Evolutionary conservation across 2,888 invertebrate genomes (phyloP).

Genomic region (Eupithecia subfuscata): DNA sequence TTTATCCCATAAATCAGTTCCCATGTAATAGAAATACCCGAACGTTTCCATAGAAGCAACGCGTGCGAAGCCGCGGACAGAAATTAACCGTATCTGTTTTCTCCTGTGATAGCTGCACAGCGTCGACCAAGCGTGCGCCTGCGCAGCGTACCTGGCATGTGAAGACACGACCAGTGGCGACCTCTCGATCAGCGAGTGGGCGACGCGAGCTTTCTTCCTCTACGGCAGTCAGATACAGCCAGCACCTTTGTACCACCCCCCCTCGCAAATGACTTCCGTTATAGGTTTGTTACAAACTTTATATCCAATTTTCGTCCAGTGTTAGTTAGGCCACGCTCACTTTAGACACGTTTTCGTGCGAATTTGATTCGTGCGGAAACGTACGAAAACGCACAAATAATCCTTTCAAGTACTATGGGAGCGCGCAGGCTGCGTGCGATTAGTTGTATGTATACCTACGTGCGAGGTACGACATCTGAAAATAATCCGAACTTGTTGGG

Average conservation of each 20-base stretch:
- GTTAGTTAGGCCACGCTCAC: neutral
- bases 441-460: no score
- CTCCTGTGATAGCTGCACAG: conserved; percentile 46
- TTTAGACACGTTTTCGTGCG: no score
- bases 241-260: conserved; percentile 59
- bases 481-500: no score
- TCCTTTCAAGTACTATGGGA: no score
- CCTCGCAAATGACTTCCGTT: conserved; percentile 62
- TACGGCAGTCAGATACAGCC: conserved; percentile 95
- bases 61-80: neutral
- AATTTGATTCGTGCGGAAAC: no score
- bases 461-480: no score
- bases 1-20: no score
- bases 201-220: conserved; percentile 95
- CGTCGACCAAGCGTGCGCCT: conserved; percentile 95
- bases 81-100: neutral
- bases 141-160: conserved; percentile 93
- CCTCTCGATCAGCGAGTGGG: conserved; percentile 91
- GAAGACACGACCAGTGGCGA: conserved; percentile 78
- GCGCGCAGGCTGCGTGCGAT: no score
- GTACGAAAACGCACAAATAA: neutral
- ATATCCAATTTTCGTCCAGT: neutral
- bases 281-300: conserved; percentile 50
- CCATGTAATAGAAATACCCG: neutral
- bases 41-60: neutral